These are phyloP conservation scores for Pampusana beccarii DNA, from an alignment of 2,113 vertebrate genomes.

Conservation along the genomic window DNA sequence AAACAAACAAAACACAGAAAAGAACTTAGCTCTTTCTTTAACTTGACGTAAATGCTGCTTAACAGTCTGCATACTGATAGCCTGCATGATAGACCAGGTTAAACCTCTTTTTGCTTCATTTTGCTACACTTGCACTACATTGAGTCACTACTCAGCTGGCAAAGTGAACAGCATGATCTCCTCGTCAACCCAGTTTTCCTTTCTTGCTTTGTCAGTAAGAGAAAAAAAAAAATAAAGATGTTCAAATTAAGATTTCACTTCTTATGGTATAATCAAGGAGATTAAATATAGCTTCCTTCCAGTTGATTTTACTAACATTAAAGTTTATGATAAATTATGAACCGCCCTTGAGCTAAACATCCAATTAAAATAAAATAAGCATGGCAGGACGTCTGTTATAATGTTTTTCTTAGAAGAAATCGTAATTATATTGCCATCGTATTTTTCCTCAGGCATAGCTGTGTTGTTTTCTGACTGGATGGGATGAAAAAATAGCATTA, in stretches of 20 bases:
- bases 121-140: neutral
- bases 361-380: conserved; percentile 76
- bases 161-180: neutral
- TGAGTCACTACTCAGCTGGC: neutral
- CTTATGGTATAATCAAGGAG: conserved; percentile 61
- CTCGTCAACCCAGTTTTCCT: neutral
- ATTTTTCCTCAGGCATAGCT: conserved; percentile 22
- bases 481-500: conserved; percentile 5
- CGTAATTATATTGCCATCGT: conserved; percentile 57
- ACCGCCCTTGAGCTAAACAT: conserved; percentile 65
- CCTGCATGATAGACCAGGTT: neutral
- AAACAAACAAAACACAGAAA: neutral
- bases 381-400: conserved; percentile 62
- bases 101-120: neutral
- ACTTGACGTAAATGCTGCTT: neutral
- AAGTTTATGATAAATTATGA: conserved; percentile 73
- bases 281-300: conserved; percentile 62
- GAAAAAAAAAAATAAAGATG: neutral
- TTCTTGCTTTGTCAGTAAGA: neutral
- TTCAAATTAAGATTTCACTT: conserved; percentile 54
- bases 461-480: conserved; percentile 1
- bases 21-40: neutral
- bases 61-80: neutral
- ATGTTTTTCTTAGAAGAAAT: conserved; percentile 59
- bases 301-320: conserved; percentile 74